Evolutionary conservation across 2,888 invertebrate species (phyloP), one percentile per base, ranked within the genome.

Genomic region (Hyposoter didymator): DNA sequence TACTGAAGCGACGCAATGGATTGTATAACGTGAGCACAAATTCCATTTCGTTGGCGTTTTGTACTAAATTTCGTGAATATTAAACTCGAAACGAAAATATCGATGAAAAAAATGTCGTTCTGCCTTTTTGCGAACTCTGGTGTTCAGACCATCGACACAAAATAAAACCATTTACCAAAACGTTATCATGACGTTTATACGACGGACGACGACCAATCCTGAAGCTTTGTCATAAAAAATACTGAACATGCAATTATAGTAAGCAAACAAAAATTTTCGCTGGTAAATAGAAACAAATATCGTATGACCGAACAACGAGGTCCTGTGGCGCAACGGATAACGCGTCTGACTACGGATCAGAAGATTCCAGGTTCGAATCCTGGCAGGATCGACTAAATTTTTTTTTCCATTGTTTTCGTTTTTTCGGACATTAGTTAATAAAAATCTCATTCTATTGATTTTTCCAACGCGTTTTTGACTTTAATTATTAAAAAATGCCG

Each of bases 261-360:
- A 5, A 28, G 14, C 5, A 22, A 28, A 59, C 28, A 28, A 59
- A 14, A 14, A 28, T 28, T 59, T 59, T 5, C 4, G 6, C 14
- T 1, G 28, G 0, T 28, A 28, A 12, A 59, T 14, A 6, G 14
- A 14, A 0, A 1, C 1, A 0, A 28, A 59, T 59, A 28, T 59
- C 59, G 17, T 64, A 14, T 55, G 73, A 2, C 4, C 19, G 8
- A 6, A 4, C 28, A 66, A 78, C 32, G 72, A n/a, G 95, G 95
- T 95, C 95, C 94, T 95, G 95, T 95, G 95, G 95, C 95, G 95
- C 95, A 95, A 95, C 93, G 95, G 95, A 87, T 85, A 87, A 87
- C 87, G 87, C 87, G 95, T 95, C 95, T 96, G 95, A 95, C 95
- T 95, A 96, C 95, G 95, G 95, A 96, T 95, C 95, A 95, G 95